These are phyloP conservation scores for Agrotis ipsilon DNA, from an alignment of 2,888 invertebrate species.

Conservation along the genomic window DNA sequence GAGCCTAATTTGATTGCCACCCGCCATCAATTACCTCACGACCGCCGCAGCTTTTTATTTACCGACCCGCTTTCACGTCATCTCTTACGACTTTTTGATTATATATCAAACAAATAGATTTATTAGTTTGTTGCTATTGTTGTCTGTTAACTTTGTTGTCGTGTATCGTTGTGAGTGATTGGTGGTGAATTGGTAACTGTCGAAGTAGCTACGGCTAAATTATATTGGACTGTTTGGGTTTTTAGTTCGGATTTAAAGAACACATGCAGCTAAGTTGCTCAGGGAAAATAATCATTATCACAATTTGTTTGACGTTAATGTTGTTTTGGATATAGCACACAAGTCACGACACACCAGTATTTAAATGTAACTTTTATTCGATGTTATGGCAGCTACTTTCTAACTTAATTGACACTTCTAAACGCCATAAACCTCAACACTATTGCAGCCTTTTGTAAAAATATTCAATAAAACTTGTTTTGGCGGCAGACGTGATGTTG, in stretches of 20 bases:
- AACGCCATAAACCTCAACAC: slow-evolving; percentile 29
- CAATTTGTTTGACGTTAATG: neutral
- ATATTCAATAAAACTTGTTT: slow-evolving; percentile 70
- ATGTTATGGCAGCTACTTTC: slow-evolving; percentile 34
- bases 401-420: slow-evolving; percentile 40
- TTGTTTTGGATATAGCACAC: slow-evolving; percentile 9
- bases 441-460: slow-evolving; percentile 59
- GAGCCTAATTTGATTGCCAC: slow-evolving; percentile 89
- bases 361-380: slow-evolving; percentile 36
- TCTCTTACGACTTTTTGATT: slow-evolving; percentile 74
- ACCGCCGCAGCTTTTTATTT: slow-evolving; percentile 85
- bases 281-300: no score
- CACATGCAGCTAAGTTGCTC: neutral
- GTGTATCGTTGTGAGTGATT: slow-evolving; percentile 41
- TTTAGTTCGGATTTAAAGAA: neutral
- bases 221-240: neutral
- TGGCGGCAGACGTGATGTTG: slow-evolving; percentile 67
- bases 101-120: slow-evolving; percentile 77
- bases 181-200: slow-evolving; percentile 8
- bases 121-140: slow-evolving; percentile 77
- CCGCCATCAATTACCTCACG: slow-evolving; percentile 87
- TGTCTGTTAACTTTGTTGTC: slow-evolving; percentile 71
- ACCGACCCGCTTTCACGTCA: slow-evolving; percentile 76
- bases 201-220: neutral
- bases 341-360: neutral